A percentile compares a stretch with the other conserved stretches of the same genome.
These are phyloP conservation scores for Lathronympha strigana DNA, from an alignment of 2,888 invertebrate genomes.

Conservation along the genomic window DNA sequence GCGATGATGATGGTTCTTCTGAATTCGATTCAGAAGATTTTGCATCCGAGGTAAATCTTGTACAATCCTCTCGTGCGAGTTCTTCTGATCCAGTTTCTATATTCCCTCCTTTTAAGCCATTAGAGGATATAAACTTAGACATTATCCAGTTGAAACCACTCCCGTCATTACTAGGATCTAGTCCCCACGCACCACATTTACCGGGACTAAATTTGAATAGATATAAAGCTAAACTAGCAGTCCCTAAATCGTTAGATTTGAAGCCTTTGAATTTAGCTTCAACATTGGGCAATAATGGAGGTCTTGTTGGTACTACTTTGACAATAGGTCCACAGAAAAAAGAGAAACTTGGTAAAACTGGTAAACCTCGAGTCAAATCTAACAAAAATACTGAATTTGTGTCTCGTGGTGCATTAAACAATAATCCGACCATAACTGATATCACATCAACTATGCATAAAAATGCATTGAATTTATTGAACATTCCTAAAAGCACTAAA, in stretches of 20 bases:
- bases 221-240: slow-evolving; percentile 57
- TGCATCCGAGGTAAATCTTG: slow-evolving; percentile 45
- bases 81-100: slow-evolving; percentile 46
- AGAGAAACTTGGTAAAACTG: slow-evolving; percentile 39
- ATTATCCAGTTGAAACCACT: slow-evolving; percentile 55
- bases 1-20: slow-evolving; percentile 44
- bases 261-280: slow-evolving; percentile 59
- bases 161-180: slow-evolving; percentile 35
- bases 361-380: slow-evolving; percentile 41
- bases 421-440: slow-evolving; percentile 52
- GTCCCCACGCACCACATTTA: slow-evolving; percentile 44
- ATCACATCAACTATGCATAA: slow-evolving; percentile 47
- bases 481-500: slow-evolving; percentile 9
- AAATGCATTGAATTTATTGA: slow-evolving; percentile 44
- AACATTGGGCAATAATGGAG: slow-evolving; percentile 50
- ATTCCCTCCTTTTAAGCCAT: slow-evolving; percentile 47
- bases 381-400: slow-evolving; percentile 29
- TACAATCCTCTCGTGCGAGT: slow-evolving; percentile 54
- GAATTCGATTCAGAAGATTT: slow-evolving; percentile 46
- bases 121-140: slow-evolving; percentile 56
- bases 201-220: slow-evolving; percentile 56
- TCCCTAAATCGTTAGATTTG: slow-evolving; percentile 56
- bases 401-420: slow-evolving; percentile 34
- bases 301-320: slow-evolving; percentile 52
- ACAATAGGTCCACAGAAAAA: slow-evolving; percentile 49